phyloP scores from a whole-genome alignment of 2,113 vertebrate genomes.

The Rhinichthys klamathensis region DNA sequence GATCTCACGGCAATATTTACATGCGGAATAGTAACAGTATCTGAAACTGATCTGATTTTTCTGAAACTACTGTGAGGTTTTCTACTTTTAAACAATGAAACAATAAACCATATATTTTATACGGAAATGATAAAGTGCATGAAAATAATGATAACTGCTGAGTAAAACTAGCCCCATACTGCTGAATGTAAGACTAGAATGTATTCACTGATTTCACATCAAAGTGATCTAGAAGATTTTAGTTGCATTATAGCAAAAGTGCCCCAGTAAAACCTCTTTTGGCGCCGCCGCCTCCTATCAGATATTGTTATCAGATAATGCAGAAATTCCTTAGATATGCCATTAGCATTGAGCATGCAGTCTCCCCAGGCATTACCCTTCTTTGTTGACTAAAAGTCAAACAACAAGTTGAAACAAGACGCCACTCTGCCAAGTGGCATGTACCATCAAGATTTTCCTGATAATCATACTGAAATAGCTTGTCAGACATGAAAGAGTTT shows the following conservation, averaged over 20 bases:
- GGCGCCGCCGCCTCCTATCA: slow-evolving; percentile 1
- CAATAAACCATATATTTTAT: too few relatives aligned
- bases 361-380: slow-evolving; percentile 58
- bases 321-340: slow-evolving; percentile 47
- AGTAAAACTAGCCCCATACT: background rate
- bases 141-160: background rate
- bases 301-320: slow-evolving; percentile 30
- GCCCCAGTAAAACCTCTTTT: background rate
- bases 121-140: background rate
- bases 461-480: slow-evolving; percentile 62
- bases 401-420: slow-evolving; percentile 57
- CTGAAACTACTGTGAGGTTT: too few relatives aligned
- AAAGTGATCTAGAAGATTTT: background rate
- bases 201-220: background rate
- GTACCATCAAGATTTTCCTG: slow-evolving; percentile 59
- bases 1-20: background rate
- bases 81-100: background rate
- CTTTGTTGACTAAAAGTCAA: slow-evolving; percentile 50
- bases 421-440: slow-evolving; percentile 50
- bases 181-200: background rate
- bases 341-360: slow-evolving; percentile 46
- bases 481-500: slow-evolving; percentile 58
- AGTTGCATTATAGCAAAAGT: background rate
- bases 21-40: background rate
- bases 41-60: background rate